Conservation (phyloP, 1,140 invertebrate species). For the Dendrolimus punctatus region DNA sequence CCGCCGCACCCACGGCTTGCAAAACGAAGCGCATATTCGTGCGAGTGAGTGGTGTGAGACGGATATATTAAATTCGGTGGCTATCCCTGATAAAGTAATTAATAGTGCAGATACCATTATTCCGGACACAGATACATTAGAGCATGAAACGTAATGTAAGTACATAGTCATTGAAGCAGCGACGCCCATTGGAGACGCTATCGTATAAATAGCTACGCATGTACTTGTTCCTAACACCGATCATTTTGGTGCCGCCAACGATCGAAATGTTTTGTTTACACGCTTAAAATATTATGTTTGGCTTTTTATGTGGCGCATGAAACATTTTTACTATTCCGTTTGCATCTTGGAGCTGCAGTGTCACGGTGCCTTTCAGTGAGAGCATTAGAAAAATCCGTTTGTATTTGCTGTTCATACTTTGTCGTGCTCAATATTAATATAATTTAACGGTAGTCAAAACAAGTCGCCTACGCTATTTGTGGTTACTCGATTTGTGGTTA, state of each 20-base stretch:
- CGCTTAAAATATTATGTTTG: conserved; percentile 13
- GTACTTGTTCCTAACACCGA: conserved; percentile 30
- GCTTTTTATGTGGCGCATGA: neutral
- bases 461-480: too few species aligned
- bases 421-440: too few species aligned
- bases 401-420: too few species aligned
- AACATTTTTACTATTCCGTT: too few species aligned
- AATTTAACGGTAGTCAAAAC: too few species aligned
- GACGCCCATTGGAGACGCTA: conserved; percentile 8
- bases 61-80: conserved; percentile 34
- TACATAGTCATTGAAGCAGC: conserved; percentile 20
- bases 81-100: too few species aligned
- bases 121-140: conserved; percentile 21
- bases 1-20: conserved; percentile 45
- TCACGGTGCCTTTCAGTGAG: too few species aligned
- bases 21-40: conserved; percentile 37
- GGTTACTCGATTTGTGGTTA: too few species aligned
- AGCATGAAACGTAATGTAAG: conserved; percentile 65
- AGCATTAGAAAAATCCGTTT: too few species aligned
- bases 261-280: conserved; percentile 36
- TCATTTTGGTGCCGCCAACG: conserved; percentile 30
- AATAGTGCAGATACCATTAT: too few species aligned
- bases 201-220: conserved; percentile 21
- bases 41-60: conserved; percentile 38
- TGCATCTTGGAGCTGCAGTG: too few species aligned